These are phyloP conservation scores for Volucella inanis DNA, from an alignment of 2,888 invertebrate species.

Conservation along the genomic window DNA sequence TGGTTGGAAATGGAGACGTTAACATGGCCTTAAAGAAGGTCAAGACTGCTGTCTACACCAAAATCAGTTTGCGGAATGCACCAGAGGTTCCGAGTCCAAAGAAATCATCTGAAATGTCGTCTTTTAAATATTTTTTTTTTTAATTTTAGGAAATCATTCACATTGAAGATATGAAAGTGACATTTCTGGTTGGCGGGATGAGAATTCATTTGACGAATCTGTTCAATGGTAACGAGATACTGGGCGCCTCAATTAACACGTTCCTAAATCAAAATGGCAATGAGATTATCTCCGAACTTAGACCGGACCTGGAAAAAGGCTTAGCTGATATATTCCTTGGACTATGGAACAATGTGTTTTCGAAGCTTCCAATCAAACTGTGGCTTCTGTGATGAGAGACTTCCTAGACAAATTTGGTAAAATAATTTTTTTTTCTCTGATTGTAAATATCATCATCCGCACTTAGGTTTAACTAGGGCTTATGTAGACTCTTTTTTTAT, in stretches of 20 bases:
- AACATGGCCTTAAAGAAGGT: conserved; percentile 84
- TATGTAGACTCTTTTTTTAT: background rate
- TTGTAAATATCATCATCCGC: conserved; percentile 57
- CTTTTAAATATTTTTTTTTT: background rate
- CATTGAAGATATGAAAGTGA: conserved; percentile 85
- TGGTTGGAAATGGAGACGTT: conserved; percentile 85
- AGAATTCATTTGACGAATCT: conserved; percentile 85
- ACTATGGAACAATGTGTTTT: conserved; percentile 85
- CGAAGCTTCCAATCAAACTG: conserved; percentile 85
- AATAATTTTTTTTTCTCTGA: conserved; percentile 16
- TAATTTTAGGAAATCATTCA: conserved; percentile 81
- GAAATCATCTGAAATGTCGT: background rate
- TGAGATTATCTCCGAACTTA: conserved; percentile 85
- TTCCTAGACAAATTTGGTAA: conserved; percentile 7
- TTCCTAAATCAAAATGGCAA: conserved; percentile 86
- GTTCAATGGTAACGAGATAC: conserved; percentile 86
- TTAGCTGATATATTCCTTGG: conserved; percentile 85
- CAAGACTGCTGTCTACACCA: conserved; percentile 84
- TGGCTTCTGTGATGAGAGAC: conserved; percentile 83
- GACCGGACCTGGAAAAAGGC: conserved; percentile 85
- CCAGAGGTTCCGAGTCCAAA: conserved; percentile 77
- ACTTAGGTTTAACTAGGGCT: conserved; percentile 29
- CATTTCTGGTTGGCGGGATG: conserved; percentile 84
- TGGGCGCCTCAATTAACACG: conserved; percentile 85
- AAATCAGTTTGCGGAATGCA: conserved; percentile 83